Evolutionary conservation across 1,140 invertebrate genomes (phyloP), one percentile per base, ranked within the genome.

Genomic region (Pseudomyrmex dendroicus): DNA sequence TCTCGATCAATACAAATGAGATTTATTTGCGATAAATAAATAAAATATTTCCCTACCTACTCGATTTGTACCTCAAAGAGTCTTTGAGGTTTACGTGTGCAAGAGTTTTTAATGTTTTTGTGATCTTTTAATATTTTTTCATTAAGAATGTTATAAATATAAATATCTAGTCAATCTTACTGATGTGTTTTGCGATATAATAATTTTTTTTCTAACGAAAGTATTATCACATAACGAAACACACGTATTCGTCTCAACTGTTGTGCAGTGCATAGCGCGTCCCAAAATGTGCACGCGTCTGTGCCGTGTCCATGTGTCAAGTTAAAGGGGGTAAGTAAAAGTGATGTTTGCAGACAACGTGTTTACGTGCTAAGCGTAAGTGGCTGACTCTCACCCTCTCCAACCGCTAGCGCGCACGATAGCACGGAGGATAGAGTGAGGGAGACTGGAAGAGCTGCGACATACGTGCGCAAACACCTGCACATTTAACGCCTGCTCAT

Each of bases 291-390:
- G 44, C 20, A 35, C 46, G 12, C 73, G 44, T 64, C 25, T 61
- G 62, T 44, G 25, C n/a, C 50, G 35, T 46, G 59, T 70, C 54
- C 22, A n/a, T 63, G 68, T 50, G 25, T 44, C 68, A 25, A 44
- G 78, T 63, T 25, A 25, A 25, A 88, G 73, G 83, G 82, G 88
- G 80, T 84, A 86, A 87, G 85, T 85, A 89, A 91, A 90, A 91
- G 90, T 88, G 87, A 87, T 88, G 90, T 90, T 90, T 89, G 89
- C 89, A 85, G 83, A 90, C 86, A 89, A 89, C 87, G 84, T 90
- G 90, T 90, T 90, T 89, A 86, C 90, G 85, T 59, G 76, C 84
- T 85, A 86, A 74, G 67, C 85, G 84, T 89, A 90, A 90, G 90
- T 87, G 87, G 87, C 86, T 84, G 78, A 86, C 77, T 87, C 88